Conservation (phyloP, 1,140 invertebrate species). For the Metopolophium dirhodum region DNA sequence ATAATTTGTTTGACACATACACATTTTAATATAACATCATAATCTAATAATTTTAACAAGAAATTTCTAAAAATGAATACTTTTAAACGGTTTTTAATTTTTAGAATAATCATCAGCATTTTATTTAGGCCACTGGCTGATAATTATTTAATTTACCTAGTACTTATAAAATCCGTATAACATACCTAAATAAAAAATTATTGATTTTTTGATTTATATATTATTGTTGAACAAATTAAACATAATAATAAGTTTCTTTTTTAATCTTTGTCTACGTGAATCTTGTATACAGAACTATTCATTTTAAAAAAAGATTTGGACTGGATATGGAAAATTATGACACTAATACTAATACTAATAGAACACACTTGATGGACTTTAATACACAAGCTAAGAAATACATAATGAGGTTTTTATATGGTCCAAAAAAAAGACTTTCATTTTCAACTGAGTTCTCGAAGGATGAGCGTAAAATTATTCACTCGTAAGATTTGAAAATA, state of each 20-base stretch:
- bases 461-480: background rate
- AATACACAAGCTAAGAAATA: background rate
- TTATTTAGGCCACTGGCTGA: too few species aligned
- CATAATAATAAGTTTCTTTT: too few species aligned
- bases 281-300: background rate
- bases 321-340: background rate
- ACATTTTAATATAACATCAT: background rate
- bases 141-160: too few species aligned
- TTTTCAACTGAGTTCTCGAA: background rate
- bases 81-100: background rate
- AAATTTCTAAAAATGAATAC: background rate
- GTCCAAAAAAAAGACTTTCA: background rate
- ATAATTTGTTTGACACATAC: background rate
- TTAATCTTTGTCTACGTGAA: too few species aligned
- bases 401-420: background rate
- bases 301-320: background rate
- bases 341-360: background rate
- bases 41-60: background rate
- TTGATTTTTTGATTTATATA: too few species aligned
- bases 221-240: background rate
- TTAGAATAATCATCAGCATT: too few species aligned
- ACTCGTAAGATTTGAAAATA: background rate
- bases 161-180: too few species aligned
- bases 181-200: too few species aligned
- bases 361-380: background rate